Percentiles rank a stretch among this genome's conserved stretches.
Conservation (phyloP, 1,140 invertebrate genomes). For the Leptinotarsa texana region DNA sequence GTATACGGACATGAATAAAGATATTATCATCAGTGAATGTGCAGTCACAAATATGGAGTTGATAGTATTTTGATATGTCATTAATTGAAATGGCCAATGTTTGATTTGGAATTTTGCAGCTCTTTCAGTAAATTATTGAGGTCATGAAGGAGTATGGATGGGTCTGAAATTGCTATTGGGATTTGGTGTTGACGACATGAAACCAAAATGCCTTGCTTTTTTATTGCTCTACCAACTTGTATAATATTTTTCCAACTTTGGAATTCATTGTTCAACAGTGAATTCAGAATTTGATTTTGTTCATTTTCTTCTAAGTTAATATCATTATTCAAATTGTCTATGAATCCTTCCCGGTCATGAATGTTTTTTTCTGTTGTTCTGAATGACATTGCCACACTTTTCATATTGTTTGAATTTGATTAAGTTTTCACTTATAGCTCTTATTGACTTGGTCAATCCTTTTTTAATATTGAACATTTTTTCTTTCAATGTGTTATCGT, state of each 20-base stretch:
- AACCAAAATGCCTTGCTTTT: neutral
- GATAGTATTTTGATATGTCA: slow-evolving; percentile 21
- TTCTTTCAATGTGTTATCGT: slow-evolving; percentile 21
- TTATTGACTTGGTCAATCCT: slow-evolving; percentile 16
- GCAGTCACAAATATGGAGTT: slow-evolving; percentile 26
- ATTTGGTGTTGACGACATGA: slow-evolving; percentile 12
- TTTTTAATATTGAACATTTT: slow-evolving; percentile 5
- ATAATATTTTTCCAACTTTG: neutral
- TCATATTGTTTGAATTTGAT: slow-evolving; percentile 25
- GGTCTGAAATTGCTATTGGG: neutral
- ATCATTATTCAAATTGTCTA: neutral
- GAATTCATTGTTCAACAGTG: neutral
- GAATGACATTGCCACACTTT: slow-evolving; percentile 9
- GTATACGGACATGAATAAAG: slow-evolving; percentile 22
- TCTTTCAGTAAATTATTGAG: neutral
- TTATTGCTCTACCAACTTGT: neutral
- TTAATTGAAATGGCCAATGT: slow-evolving; percentile 17
- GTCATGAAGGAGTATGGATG: neutral
- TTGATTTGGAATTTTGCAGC: slow-evolving; percentile 4
- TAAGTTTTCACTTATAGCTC: slow-evolving; percentile 11
- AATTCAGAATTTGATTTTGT: neutral
- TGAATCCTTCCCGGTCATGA: neutral
- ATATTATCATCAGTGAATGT: slow-evolving; percentile 14
- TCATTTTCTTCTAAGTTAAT: neutral
- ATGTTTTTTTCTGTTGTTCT: slow-evolving; percentile 12